A percentile compares a stretch with the other conserved stretches of the same genome.
Evolutionary conservation across 2,113 vertebrate species (phyloP).

Genomic region (Forbesichthys papilliferus): DNA sequence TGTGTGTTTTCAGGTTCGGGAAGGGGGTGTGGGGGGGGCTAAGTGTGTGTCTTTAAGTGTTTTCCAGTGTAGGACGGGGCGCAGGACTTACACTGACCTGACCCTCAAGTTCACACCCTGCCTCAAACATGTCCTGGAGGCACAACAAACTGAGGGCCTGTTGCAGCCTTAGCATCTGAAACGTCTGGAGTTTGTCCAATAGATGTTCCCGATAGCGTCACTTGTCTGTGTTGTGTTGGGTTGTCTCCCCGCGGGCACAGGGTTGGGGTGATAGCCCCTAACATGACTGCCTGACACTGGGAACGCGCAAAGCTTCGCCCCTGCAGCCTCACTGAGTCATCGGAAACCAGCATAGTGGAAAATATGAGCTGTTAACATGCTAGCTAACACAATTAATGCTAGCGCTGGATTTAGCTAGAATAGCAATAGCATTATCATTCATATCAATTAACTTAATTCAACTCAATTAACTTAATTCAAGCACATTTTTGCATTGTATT

Average conservation of each 20-base stretch:
- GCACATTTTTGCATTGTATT: no score
- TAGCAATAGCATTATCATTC: no score
- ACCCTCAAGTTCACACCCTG: constrained; percentile 38
- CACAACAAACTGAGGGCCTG: constrained; percentile 47
- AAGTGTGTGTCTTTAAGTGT: neutral
- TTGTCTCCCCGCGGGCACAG: constrained; percentile 33
- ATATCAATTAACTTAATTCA: no score
- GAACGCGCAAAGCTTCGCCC: constrained; percentile 31
- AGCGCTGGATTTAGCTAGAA: no score
- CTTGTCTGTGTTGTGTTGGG: constrained; percentile 35
- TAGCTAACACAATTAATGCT: no score
- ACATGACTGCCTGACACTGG: constrained; percentile 14
- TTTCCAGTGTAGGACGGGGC: constrained; percentile 25
- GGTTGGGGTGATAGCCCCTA: constrained; percentile 32
- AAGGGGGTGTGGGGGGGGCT: neutral
- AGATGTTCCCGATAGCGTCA: constrained; percentile 55
- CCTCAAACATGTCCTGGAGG: constrained; percentile 43
- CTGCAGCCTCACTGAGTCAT: constrained; percentile 26
- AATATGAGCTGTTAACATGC: no score
- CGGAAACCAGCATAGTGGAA: neutral
- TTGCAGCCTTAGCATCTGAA: constrained; percentile 51
- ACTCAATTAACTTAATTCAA: no score
- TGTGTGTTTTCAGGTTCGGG: neutral
- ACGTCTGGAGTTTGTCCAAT: constrained; percentile 53
- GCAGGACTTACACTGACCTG: constrained; percentile 25